Base-by-base conservation (phyloP, 2,113 vertebrate species). In the Nyctibius bracteatus region DNA sequence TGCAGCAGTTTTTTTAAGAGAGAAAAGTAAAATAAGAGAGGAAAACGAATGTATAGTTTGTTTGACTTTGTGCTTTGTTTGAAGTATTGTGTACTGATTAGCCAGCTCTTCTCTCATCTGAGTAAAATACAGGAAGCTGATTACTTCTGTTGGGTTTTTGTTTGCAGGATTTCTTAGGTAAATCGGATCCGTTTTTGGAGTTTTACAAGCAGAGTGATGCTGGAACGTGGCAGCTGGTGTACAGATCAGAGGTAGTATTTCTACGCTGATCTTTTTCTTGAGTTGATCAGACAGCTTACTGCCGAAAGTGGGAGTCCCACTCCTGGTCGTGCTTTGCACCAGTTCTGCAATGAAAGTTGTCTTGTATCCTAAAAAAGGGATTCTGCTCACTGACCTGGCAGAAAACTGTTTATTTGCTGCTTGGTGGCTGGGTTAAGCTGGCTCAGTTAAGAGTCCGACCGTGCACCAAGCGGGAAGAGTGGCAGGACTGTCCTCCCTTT, bases 141-240 rank as follows among this genome's bases (percentile, higher is more conserved):
- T 86, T 47, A n/a, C 30, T 59, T 71, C 35, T 72, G 28, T 59
- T 84, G 82, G n/a, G 16, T 6, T 93, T 96, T 87, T 90, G 15
- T 77, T 62, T 75, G 46, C 94, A 99, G 99, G 99, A 99, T 93
- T 97, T 99, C 46, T 98, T 99, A 92, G 99, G 99, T 52, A 99
- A 99, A 97, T 99, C 98, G 0, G 99, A 99, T 98, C 99, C 98
- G 0, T 99, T 99, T 97, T 94, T 99, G 98, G 99, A 99, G 96
- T 96, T 99, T 66, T 99, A 98, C 58, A 99, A 98, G 89, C 98
- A 99, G 89, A 98, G 86, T 14, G 97, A 99, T 31, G 98, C 98
- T 93, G 99, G 98, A 44, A 98, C 96, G 12, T 99, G 99, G 99
- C 98, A 99, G 89, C 97, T 99, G 62, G 96, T 98, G 14, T 98